These are phyloP conservation scores for Cheirogaleus medius DNA, from an alignment of 2,113 vertebrate genomes.

Conservation along the genomic window DNA sequence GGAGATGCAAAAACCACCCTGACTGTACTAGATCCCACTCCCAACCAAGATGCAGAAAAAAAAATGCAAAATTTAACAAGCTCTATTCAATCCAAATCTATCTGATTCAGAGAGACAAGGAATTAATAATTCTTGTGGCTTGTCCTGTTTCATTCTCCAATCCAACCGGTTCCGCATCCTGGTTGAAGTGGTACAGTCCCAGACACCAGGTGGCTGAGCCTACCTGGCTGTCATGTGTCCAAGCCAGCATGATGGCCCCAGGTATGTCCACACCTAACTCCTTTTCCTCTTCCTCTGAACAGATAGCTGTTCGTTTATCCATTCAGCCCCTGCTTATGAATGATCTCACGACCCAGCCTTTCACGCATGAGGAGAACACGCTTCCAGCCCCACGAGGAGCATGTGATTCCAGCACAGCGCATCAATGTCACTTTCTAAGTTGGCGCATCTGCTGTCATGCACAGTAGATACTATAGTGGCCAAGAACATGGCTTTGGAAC, in stretches of 20 bases:
- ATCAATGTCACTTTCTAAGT: not conserved
- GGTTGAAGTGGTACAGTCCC: not conserved
- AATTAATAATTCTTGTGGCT: not conserved
- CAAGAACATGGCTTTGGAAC: not conserved
- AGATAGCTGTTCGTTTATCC: not conserved
- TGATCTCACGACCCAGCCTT: not conserved
- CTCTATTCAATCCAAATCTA: not conserved
- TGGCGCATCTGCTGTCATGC: not conserved
- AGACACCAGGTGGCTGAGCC: not conserved
- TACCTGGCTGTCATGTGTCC: not conserved
- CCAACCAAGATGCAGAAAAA: not conserved
- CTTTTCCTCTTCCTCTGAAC: not conserved
- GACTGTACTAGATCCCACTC: not conserved
- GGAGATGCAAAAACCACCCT: not conserved
- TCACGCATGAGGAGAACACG: not conserved
- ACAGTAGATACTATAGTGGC: fast-evolving
- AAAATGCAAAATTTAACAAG: not conserved
- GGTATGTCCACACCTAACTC: too few species aligned
- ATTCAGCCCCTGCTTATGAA: not conserved
- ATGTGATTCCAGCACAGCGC: not conserved
- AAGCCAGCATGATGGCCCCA: not conserved
- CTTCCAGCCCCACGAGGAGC: not conserved
- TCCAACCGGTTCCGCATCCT: not conserved
- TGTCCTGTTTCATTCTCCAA: not conserved
- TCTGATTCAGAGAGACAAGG: not conserved